Conservation (phyloP, 1,140 invertebrate species). For the Lasioglossum baleicum region DNA sequence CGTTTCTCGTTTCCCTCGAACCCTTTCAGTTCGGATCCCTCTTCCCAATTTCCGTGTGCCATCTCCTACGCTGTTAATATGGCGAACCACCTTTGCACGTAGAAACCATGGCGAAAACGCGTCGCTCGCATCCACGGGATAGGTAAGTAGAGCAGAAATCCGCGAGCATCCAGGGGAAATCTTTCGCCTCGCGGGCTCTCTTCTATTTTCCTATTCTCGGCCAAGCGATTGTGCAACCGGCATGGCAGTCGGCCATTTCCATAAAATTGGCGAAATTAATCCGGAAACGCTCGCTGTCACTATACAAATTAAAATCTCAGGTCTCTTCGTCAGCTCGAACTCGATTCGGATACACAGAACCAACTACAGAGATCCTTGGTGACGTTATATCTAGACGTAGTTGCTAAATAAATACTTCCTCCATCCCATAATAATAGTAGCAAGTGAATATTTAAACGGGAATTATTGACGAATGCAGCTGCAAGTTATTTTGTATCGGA, state of each 20-base stretch:
- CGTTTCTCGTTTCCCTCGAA: not conserved
- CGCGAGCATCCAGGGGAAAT: slow-evolving; percentile 5
- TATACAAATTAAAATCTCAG: too few species aligned
- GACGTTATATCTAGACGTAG: too few species aligned
- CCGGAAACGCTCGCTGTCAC: too few species aligned
- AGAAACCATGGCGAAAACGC: not conserved
- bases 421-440: too few species aligned
- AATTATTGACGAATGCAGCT: too few species aligned
- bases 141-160: slow-evolving; percentile 10
- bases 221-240: not conserved
- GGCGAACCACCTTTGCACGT: not conserved
- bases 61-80: not conserved
- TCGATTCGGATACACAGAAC: too few species aligned
- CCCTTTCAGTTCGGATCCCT: not conserved
- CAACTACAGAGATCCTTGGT: too few species aligned
- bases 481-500: too few species aligned
- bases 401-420: too few species aligned
- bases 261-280: not conserved
- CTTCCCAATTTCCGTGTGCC: not conserved
- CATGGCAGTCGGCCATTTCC: not conserved
- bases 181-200: not conserved
- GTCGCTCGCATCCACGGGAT: not conserved
- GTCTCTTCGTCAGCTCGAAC: too few species aligned
- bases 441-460: too few species aligned
- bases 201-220: not conserved